These are phyloP conservation scores for Crotalus helleri DNA, from an alignment of 2,113 vertebrate species.

Conservation along the genomic window DNA sequence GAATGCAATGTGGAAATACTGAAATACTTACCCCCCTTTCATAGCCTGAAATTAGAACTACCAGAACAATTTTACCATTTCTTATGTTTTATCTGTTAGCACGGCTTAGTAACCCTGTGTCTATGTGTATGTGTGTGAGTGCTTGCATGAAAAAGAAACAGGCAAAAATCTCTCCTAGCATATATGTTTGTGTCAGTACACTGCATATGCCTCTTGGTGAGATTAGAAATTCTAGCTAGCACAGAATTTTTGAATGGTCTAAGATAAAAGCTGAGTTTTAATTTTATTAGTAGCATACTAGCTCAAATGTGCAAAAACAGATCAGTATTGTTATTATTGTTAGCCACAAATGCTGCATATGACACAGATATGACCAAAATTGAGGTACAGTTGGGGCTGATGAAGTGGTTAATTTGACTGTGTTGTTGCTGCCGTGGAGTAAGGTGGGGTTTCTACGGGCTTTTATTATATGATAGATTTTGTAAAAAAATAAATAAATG, in stretches of 20 bases:
- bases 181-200: background rate
- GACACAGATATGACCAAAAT: background rate
- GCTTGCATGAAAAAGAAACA: background rate
- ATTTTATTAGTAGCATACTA: background rate
- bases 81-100: background rate
- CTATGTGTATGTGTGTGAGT: background rate
- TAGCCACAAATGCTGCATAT: background rate
- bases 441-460: too few relatives aligned
- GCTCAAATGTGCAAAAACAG: background rate
- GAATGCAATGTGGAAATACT: background rate
- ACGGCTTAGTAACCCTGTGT: background rate
- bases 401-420: background rate
- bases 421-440: background rate
- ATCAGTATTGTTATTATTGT: background rate
- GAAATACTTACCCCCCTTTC: background rate
- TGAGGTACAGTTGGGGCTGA: background rate
- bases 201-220: background rate
- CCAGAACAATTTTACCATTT: background rate
- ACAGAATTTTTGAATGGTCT: background rate
- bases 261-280: background rate
- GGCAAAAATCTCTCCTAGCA: background rate
- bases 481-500: background rate
- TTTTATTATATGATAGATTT: background rate
- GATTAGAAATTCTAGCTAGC: background rate
- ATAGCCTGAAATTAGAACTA: background rate